These are phyloP conservation scores for Podarcis raffonei DNA, from an alignment of 2,113 vertebrate species.

Conservation along the genomic window DNA sequence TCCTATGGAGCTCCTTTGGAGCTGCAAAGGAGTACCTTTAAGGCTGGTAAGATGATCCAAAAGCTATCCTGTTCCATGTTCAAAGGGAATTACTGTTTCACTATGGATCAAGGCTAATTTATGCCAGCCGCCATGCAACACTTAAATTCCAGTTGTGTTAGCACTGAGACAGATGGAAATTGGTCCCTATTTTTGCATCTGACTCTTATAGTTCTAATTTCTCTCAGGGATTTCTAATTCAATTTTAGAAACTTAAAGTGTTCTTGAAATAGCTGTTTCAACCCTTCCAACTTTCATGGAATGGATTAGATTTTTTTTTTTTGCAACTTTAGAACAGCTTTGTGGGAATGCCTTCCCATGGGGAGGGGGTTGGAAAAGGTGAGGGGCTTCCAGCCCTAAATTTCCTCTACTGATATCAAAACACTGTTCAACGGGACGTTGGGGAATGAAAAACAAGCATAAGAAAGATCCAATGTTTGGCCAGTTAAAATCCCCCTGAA, in stretches of 20 bases:
- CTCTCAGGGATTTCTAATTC: background rate
- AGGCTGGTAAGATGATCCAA: background rate
- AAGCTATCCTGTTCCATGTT: background rate
- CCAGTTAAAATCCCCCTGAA: slow-evolving; percentile 22
- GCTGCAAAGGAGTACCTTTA: background rate
- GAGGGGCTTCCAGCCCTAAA: background rate
- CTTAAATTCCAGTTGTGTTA: slow-evolving; percentile 2
- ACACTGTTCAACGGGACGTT: background rate
- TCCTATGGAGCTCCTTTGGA: background rate
- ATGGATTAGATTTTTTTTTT: background rate
- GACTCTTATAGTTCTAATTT: background rate
- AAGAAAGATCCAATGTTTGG: slow-evolving; percentile 3
- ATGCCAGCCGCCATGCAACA: background rate
- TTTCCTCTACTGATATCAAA: background rate
- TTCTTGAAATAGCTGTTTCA: background rate
- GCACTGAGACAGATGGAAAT: background rate
- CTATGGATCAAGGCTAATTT: background rate
- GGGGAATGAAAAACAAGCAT: slow-evolving; percentile 15
- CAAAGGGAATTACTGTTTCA: background rate
- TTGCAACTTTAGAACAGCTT: background rate
- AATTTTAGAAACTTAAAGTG: background rate
- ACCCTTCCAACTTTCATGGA: background rate
- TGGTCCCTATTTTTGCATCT: background rate
- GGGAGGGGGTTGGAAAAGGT: background rate
- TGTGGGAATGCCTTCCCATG: background rate